phyloP scores from a whole-genome alignment of 2,113 vertebrate genomes.

The Tichodroma muraria region DNA sequence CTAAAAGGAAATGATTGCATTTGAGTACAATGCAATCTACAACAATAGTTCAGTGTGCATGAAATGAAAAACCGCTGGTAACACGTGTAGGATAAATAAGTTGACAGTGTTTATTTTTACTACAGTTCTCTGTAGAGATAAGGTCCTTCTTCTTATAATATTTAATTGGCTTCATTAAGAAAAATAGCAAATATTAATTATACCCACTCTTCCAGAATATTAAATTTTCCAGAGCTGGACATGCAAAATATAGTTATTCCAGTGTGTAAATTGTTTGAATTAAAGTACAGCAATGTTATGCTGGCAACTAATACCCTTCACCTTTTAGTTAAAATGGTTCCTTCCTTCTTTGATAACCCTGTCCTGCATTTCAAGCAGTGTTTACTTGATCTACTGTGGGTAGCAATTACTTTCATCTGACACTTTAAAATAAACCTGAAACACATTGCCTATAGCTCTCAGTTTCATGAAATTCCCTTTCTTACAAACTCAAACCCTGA shows the following conservation, averaged over 20 bases:
- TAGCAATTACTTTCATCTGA: neutral
- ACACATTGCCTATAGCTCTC: neutral
- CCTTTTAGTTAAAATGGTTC: neutral
- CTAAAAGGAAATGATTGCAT: slow-evolving; percentile 83
- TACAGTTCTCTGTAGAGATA: slow-evolving; percentile 20
- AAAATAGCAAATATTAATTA: slow-evolving; percentile 33
- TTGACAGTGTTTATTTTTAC: slow-evolving; percentile 43
- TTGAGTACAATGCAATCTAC: slow-evolving; percentile 76
- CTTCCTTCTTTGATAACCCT: neutral
- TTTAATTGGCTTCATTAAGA: slow-evolving; percentile 20
- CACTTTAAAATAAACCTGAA: neutral
- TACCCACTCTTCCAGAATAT: neutral
- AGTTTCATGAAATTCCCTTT: neutral
- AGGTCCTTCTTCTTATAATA: slow-evolving; percentile 27
- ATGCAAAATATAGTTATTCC: neutral
- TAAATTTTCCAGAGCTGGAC: slow-evolving; percentile 1
- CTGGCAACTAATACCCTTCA: neutral
- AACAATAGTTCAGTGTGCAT: slow-evolving; percentile 76
- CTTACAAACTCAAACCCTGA: neutral
- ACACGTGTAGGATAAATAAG: slow-evolving; percentile 48
- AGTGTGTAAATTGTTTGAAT: neutral
- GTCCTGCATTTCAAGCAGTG: neutral
- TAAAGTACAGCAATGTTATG: neutral
- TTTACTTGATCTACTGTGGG: neutral
- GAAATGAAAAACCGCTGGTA: slow-evolving; percentile 78